Conservation (phyloP, 2,797 vertebrate species). For the Sebastes nivosus region DNA sequence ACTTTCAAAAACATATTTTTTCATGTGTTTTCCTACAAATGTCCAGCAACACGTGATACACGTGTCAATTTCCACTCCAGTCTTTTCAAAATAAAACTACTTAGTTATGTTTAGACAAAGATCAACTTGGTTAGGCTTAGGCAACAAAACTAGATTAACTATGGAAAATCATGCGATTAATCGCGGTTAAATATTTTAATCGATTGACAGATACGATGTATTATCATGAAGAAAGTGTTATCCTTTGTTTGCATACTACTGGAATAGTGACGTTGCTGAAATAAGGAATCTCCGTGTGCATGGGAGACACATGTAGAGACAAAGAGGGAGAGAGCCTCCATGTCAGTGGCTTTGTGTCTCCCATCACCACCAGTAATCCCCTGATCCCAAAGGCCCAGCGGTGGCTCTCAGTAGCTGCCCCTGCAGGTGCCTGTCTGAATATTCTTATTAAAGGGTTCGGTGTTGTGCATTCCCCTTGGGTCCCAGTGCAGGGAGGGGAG, state of each 20-base stretch:
- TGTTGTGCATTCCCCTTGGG: conserved; percentile 36
- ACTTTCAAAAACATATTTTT: too few species aligned
- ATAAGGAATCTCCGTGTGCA: neutral
- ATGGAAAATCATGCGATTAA: too few species aligned
- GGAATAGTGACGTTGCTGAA: neutral
- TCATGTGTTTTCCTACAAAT: too few species aligned
- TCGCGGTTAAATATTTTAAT: too few species aligned
- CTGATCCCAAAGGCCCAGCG: conserved; percentile 41
- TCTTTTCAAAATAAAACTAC: too few species aligned
- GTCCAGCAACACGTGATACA: too few species aligned
- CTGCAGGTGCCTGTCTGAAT: conserved; percentile 55
- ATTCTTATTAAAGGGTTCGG: conserved; percentile 52
- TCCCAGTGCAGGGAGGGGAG: conserved; percentile 14
- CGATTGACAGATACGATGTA: too few species aligned
- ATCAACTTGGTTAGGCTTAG: too few species aligned
- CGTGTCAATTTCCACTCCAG: too few species aligned
- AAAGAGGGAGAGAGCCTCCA: neutral
- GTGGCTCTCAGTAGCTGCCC: conserved; percentile 34
- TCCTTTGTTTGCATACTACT: neutral
- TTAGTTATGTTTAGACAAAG: too few species aligned
- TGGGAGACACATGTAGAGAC: neutral
- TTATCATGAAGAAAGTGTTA: too few species aligned
- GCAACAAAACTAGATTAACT: too few species aligned
- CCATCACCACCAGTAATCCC: conserved; percentile 36
- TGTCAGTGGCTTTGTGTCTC: conserved; percentile 35